Conservation (phyloP, 2,797 vertebrate genomes). For the Gymnothorax reevesii region DNA sequence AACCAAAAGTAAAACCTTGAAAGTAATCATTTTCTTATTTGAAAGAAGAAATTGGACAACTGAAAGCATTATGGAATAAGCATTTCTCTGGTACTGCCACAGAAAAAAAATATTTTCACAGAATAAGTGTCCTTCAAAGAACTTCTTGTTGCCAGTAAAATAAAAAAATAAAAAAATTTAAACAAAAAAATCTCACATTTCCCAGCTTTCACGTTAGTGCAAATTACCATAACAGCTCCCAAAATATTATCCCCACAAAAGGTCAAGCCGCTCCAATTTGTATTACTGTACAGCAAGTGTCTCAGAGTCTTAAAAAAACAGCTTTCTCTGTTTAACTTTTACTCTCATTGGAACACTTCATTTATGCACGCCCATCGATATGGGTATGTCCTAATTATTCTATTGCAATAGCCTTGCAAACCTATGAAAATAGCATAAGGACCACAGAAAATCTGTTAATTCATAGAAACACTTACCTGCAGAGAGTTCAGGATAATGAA, state of each 20-base stretch:
- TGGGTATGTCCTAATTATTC: neutral
- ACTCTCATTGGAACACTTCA: neutral
- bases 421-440: neutral
- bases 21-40: slow-evolving; percentile 46
- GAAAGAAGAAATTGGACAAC: slow-evolving; percentile 40
- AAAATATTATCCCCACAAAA: slow-evolving; percentile 1
- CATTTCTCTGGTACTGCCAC: slow-evolving; percentile 52
- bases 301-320: neutral
- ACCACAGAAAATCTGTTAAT: slow-evolving; percentile 5
- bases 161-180: neutral
- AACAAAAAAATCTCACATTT: slow-evolving; percentile 24
- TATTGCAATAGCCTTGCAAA: neutral
- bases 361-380: neutral
- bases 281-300: neutral
- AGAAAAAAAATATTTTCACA: slow-evolving; percentile 14
- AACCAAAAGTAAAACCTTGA: slow-evolving; percentile 60
- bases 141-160: slow-evolving; percentile 23
- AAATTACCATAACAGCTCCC: slow-evolving; percentile 16
- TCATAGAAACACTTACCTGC: slow-evolving; percentile 64
- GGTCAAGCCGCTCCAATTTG: neutral
- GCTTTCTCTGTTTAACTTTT: neutral
- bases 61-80: slow-evolving; percentile 60
- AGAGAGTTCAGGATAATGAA: slow-evolving; percentile 80
- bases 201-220: slow-evolving; percentile 1
- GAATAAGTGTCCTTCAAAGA: slow-evolving; percentile 39